Percentiles rank a stretch among this genome's conserved stretches.
These are phyloP conservation scores for Troilus luridus DNA, from an alignment of 2,888 invertebrate species.

Conservation along the genomic window DNA sequence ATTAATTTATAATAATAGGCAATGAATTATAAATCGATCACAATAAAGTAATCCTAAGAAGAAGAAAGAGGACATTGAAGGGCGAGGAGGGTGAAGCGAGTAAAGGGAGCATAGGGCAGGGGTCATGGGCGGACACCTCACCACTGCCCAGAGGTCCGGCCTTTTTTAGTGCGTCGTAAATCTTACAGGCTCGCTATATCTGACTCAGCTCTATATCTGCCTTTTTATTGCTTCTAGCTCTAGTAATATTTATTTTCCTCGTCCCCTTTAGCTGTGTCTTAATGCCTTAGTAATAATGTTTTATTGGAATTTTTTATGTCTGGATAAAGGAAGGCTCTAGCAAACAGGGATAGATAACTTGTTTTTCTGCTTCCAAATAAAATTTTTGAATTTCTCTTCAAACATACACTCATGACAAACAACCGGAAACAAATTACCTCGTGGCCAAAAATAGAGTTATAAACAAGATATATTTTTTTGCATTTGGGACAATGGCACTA, in stretches of 20 bases:
- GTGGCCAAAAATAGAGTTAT: too few relatives aligned
- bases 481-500: too few relatives aligned
- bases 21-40: background rate
- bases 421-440: too few relatives aligned
- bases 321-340: background rate
- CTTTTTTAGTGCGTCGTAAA: constrained; percentile 32
- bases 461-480: too few relatives aligned
- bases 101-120: constrained; percentile 36
- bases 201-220: constrained; percentile 37
- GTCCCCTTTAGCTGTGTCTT: constrained; percentile 1
- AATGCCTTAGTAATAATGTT: constrained; percentile 31
- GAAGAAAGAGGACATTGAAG: background rate
- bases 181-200: background rate
- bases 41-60: background rate
- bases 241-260: background rate
- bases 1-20: background rate
- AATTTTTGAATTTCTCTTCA: too few relatives aligned
- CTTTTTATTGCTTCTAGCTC: constrained; percentile 10
- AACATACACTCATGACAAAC: too few relatives aligned
- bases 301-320: constrained; percentile 12
- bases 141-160: background rate
- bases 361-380: background rate
- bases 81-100: background rate
- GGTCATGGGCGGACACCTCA: constrained; percentile 50
- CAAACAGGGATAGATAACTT: background rate